These are phyloP conservation scores for Heterochromis multidens DNA, from an alignment of 2,113 vertebrate species.

Conservation along the genomic window DNA sequence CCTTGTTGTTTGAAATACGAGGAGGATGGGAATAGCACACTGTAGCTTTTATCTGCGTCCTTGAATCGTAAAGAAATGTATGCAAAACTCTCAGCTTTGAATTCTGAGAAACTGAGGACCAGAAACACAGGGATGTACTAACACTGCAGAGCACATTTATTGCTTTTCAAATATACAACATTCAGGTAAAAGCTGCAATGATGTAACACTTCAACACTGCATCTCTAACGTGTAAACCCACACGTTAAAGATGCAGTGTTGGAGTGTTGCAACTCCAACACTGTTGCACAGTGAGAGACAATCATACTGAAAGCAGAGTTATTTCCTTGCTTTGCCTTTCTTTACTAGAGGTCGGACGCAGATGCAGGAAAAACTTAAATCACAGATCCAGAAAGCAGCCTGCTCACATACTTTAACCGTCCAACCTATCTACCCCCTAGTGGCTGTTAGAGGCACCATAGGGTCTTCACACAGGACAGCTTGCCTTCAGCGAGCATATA, in stretches of 20 bases:
- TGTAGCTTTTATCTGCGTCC: background rate
- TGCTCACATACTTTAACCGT: background rate
- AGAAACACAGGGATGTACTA: background rate
- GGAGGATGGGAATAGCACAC: background rate
- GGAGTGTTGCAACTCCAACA: too few relatives aligned
- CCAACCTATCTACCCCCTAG: background rate
- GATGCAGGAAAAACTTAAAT: background rate
- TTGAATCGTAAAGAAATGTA: background rate
- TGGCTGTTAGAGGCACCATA: background rate
- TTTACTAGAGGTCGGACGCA: background rate
- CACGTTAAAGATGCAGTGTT: too few relatives aligned
- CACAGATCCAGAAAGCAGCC: background rate
- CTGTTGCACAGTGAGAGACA: background rate
- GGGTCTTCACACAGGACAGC: background rate
- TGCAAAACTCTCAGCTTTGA: background rate
- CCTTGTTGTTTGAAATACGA: slow-evolving; percentile 4
- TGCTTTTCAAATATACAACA: background rate
- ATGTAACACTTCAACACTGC: background rate
- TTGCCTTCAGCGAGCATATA: background rate
- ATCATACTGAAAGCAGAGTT: background rate
- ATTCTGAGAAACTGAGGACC: background rate
- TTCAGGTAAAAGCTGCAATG: background rate
- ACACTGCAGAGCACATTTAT: background rate
- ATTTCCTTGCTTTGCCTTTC: background rate
- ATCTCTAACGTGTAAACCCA: background rate